These are phyloP conservation scores for Actias luna DNA, from an alignment of 2,888 invertebrate species.

Conservation along the genomic window DNA sequence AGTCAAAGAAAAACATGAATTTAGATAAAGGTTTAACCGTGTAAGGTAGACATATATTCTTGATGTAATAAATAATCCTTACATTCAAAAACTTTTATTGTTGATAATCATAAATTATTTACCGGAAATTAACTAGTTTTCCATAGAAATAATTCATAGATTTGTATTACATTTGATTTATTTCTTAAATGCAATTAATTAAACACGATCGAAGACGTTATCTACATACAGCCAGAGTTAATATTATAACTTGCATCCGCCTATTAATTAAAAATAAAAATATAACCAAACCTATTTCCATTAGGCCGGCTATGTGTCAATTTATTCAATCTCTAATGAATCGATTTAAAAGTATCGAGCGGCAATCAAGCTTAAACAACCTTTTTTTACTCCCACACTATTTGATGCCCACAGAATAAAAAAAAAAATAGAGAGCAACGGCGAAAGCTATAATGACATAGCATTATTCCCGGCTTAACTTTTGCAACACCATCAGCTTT, in stretches of 20 bases:
- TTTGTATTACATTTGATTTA: neutral
- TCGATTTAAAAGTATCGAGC: slow-evolving; percentile 30
- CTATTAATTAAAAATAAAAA: slow-evolving; percentile 40
- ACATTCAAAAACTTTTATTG: neutral
- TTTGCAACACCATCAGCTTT: slow-evolving; percentile 18
- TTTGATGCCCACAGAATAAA: slow-evolving; percentile 9
- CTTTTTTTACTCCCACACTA: slow-evolving; percentile 17
- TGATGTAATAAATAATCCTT: neutral
- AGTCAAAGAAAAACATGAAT: no score
- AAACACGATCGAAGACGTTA: slow-evolving; percentile 15
- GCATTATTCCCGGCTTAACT: slow-evolving; percentile 15
- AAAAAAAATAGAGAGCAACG: slow-evolving; percentile 16
- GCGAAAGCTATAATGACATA: slow-evolving; percentile 33
- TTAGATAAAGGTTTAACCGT: no score
- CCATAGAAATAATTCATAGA: slow-evolving; percentile 10
- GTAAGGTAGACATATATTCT: no score
- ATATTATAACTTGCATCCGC: slow-evolving; percentile 24
- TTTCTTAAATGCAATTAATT: slow-evolving; percentile 15
- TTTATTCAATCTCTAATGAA: slow-evolving; percentile 36
- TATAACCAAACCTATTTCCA: slow-evolving; percentile 34
- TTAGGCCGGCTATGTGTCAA: slow-evolving; percentile 32
- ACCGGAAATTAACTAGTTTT: slow-evolving; percentile 1
- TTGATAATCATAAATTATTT: slow-evolving; percentile 1
- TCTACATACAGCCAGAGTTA: slow-evolving; percentile 11
- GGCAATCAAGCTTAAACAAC: slow-evolving; percentile 13